Percentiles rank a stretch among this genome's conserved stretches.
These are phyloP conservation scores for Oscheius sp. DNA, from an alignment of 2,888 invertebrate species.

Conservation along the genomic window DNA sequence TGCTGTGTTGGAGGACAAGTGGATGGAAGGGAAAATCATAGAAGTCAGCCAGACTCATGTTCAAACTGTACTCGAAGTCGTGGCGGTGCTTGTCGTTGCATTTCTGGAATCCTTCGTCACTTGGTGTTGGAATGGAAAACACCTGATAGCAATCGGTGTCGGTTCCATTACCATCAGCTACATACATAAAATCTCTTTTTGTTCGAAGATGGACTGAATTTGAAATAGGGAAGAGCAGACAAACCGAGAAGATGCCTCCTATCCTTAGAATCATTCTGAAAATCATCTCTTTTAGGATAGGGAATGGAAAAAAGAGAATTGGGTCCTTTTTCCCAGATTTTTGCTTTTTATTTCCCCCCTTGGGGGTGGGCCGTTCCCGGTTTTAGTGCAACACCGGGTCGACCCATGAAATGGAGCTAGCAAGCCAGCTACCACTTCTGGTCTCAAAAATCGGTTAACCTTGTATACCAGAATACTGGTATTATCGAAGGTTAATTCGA, in stretches of 20 bases:
- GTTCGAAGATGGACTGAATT: conserved; percentile 28
- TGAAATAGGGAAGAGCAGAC: not conserved
- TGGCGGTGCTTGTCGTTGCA: conserved; percentile 62
- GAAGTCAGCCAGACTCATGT: conserved; percentile 60
- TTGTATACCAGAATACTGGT: too few relatives aligned
- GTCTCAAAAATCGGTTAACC: too few relatives aligned
- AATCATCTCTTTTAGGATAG: not conserved
- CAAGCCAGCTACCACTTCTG: too few relatives aligned
- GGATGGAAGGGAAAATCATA: conserved; percentile 70
- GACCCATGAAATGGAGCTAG: not conserved
- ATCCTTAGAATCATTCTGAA: conserved; percentile 24
- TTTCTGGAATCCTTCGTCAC: conserved; percentile 40
- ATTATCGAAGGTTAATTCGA: too few relatives aligned
- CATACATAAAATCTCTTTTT: conserved; percentile 67
- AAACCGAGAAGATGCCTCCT: not conserved
- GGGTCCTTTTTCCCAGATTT: too few relatives aligned
- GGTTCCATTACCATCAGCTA: conserved; percentile 61
- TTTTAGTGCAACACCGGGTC: not conserved
- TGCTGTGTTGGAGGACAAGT: conserved; percentile 56
- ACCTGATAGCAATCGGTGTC: conserved; percentile 66
- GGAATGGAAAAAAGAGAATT: not conserved
- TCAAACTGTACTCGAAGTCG: conserved; percentile 63
- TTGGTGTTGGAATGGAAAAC: not conserved
- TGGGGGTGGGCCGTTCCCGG: too few relatives aligned
- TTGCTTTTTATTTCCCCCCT: too few relatives aligned